Conservation (phyloP, 2,888 invertebrate genomes). For the Caenorhabditis becei region DNA sequence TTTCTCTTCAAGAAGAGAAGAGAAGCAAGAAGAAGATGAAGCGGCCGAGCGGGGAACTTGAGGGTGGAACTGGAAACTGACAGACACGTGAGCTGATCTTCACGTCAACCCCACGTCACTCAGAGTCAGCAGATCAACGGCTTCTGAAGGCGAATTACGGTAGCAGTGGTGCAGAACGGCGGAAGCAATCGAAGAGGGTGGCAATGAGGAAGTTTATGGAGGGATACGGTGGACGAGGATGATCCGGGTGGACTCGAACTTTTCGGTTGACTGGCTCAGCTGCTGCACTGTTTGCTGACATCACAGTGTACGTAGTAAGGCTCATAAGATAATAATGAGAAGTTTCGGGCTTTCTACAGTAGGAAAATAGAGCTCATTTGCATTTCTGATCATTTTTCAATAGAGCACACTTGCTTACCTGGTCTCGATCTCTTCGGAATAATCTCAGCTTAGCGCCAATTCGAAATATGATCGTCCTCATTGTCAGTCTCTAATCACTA, state of each 20-base stretch:
- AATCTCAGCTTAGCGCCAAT: conserved; percentile 12
- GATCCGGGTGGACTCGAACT: not conserved
- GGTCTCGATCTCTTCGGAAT: not conserved
- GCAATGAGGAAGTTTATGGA: no score
- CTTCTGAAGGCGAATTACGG: conserved; percentile 13
- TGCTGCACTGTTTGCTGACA: not conserved
- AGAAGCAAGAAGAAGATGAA: not conserved
- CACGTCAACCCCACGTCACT: conserved; percentile 42
- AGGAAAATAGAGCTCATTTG: not conserved
- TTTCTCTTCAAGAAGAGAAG: not conserved
- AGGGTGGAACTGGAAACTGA: conserved; percentile 35
- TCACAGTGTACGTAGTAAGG: no score
- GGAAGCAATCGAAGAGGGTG: conserved; percentile 13
- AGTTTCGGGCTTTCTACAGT: no score
- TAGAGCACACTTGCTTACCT: conserved; percentile 13
- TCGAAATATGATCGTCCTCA: not conserved
- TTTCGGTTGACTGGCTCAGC: not conserved
- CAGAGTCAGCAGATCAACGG: not conserved
- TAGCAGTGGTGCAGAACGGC: conserved; percentile 40
- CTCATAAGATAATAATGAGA: no score
- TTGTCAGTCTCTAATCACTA: conserved; percentile 3
- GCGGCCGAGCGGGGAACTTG: not conserved
- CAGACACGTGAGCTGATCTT: conserved; percentile 51
- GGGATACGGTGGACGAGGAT: not conserved
- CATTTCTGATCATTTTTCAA: no score